A percentile compares a stretch with the other conserved stretches of the same genome.
phyloP scores from a whole-genome alignment of 1,140 invertebrate genomes.

The Meloidogyne exigua region DNA sequence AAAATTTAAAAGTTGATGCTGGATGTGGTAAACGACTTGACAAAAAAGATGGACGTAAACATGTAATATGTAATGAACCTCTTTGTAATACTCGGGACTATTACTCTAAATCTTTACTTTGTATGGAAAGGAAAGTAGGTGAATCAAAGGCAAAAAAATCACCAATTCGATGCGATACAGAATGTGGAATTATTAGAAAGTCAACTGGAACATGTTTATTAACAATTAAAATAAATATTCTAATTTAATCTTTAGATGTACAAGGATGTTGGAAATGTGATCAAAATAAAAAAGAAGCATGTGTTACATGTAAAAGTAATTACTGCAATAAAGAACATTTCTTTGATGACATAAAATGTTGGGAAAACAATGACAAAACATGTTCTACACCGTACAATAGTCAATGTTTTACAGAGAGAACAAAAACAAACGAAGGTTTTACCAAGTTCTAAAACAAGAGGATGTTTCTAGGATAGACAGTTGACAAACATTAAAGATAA shows the following conservation, averaged over 20 bases:
- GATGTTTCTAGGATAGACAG: too few relatives aligned
- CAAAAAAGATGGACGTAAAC: too few relatives aligned
- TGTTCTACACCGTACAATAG: background rate
- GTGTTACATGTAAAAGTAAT: background rate
- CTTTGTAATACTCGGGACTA: background rate
- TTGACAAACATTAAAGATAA: too few relatives aligned
- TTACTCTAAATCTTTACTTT: background rate
- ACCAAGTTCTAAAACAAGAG: too few relatives aligned
- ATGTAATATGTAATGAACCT: background rate
- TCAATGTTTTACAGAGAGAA: background rate
- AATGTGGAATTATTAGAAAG: too few relatives aligned
- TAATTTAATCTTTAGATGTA: background rate
- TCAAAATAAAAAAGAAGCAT: background rate
- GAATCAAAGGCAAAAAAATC: too few relatives aligned
- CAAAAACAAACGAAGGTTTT: background rate
- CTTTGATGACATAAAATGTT: background rate
- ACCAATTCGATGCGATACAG: too few relatives aligned
- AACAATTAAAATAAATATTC: too few relatives aligned
- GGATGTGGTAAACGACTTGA: background rate
- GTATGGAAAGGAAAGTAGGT: background rate
- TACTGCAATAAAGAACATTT: background rate
- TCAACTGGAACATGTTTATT: too few relatives aligned
- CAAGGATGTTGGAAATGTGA: background rate
- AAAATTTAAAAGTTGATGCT: too few relatives aligned
- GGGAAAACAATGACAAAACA: background rate